Conservation (phyloP, 1,140 invertebrate genomes). For the Lasioglossum baleicum region DNA sequence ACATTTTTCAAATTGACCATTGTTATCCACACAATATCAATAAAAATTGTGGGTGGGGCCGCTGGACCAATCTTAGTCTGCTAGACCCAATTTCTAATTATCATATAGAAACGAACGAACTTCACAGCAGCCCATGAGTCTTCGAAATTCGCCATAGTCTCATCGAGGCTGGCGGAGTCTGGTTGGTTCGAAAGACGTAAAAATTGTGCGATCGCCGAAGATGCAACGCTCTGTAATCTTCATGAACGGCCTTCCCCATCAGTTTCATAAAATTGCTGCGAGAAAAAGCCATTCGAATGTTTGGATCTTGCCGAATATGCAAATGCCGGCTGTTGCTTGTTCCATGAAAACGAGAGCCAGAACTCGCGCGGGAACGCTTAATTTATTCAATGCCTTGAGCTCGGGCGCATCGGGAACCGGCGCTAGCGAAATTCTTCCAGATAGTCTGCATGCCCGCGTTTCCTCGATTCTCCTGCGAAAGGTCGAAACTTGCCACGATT, state of each 20-base stretch:
- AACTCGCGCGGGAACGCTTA: not conserved
- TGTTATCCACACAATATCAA: no score
- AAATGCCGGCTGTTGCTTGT: constrained; percentile 22
- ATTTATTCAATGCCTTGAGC: constrained; percentile 32
- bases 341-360: not conserved
- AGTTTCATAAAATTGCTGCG: constrained; percentile 1
- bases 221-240: not conserved
- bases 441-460: not conserved
- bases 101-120: no score
- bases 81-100: no score
- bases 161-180: no score
- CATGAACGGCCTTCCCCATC: not conserved
- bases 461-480: not conserved
- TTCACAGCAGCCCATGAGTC: no score
- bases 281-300: constrained; percentile 5
- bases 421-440: not conserved
- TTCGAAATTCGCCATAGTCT: no score
- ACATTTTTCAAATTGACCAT: no score
- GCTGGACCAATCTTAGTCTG: no score
- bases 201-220: not conserved
- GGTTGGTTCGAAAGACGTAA: not conserved
- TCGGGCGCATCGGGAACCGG: not conserved
- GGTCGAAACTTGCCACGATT: not conserved
- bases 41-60: no score
- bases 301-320: constrained; percentile 10